Evolutionary conservation across 1,140 invertebrate genomes (phyloP).

Genomic region (Microvelia longipes): DNA sequence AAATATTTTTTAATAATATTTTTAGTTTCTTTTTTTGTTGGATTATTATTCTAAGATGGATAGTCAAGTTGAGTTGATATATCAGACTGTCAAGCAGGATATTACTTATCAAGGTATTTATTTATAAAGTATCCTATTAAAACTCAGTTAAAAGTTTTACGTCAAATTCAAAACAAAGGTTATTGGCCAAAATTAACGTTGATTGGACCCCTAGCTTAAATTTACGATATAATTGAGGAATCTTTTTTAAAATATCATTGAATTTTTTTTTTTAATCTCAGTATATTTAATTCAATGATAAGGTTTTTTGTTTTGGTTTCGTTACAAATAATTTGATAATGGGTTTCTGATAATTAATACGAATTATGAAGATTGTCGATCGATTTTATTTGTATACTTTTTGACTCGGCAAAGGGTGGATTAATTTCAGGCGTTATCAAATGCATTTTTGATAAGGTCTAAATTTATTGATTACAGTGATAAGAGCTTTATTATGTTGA

Average conservation of each 20-base stretch:
- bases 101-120: not conserved
- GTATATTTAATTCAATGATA: not conserved
- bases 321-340: too few relatives aligned
- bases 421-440: too few relatives aligned
- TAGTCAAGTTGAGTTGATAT: not conserved
- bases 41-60: not conserved
- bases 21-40: not conserved
- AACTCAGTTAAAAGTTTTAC: not conserved
- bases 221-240: not conserved
- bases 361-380: too few relatives aligned
- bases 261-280: not conserved
- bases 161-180: not conserved
- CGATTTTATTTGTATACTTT: too few relatives aligned
- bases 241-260: not conserved
- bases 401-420: too few relatives aligned
- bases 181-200: not conserved
- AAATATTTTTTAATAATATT: not conserved
- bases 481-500: too few relatives aligned
- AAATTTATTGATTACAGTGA: too few relatives aligned
- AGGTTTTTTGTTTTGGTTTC: too few relatives aligned
- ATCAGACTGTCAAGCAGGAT: not conserved
- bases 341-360: too few relatives aligned
- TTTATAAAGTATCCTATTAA: not conserved
- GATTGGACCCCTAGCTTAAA: not conserved
- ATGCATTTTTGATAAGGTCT: too few relatives aligned